These are phyloP conservation scores for Drepana arcuata DNA, from an alignment of 1,140 invertebrate genomes.

Conservation along the genomic window DNA sequence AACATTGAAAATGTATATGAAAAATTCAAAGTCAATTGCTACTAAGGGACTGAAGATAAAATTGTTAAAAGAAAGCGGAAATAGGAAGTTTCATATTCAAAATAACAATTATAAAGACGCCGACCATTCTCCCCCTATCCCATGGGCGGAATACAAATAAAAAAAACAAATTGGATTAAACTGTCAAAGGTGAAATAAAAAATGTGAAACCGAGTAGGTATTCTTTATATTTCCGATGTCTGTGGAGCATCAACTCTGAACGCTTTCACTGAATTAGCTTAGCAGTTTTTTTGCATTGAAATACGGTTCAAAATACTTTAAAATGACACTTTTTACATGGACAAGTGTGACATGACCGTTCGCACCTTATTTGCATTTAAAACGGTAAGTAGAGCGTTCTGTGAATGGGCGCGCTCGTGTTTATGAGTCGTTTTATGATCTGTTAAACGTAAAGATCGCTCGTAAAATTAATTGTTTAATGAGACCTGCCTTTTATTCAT, in stretches of 20 bases:
- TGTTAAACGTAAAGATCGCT: slow-evolving; percentile 63
- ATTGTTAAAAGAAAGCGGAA: no score
- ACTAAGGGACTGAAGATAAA: no score
- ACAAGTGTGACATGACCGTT: slow-evolving; percentile 6
- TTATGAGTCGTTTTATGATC: slow-evolving; percentile 65
- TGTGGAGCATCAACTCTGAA: slow-evolving; percentile 32
- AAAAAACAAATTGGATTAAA: slow-evolving; percentile 70
- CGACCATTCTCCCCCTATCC: slow-evolving; percentile 50
- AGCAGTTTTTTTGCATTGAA: slow-evolving; percentile 4
- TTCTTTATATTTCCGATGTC: slow-evolving; percentile 49
- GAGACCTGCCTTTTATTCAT: no score
- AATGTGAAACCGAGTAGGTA: slow-evolving; percentile 47
- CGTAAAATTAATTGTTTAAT: slow-evolving; percentile 53
- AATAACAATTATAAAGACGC: slow-evolving; percentile 65
- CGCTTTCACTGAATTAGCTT: slow-evolving; percentile 1
- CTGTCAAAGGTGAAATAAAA: slow-evolving; percentile 70
- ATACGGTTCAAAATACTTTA: slow-evolving; percentile 5
- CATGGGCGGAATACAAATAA: slow-evolving; percentile 52
- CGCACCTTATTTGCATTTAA: slow-evolving; percentile 58
- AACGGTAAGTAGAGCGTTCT: slow-evolving; percentile 54
- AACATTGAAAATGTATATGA: no score
- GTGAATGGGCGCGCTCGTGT: slow-evolving; percentile 55
- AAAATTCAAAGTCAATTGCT: no score
- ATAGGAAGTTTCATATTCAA: slow-evolving; percentile 46
- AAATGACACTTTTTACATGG: slow-evolving; percentile 7